These are phyloP conservation scores for Synchiropus splendidus DNA, from an alignment of 2,113 vertebrate genomes.

Conservation along the genomic window DNA sequence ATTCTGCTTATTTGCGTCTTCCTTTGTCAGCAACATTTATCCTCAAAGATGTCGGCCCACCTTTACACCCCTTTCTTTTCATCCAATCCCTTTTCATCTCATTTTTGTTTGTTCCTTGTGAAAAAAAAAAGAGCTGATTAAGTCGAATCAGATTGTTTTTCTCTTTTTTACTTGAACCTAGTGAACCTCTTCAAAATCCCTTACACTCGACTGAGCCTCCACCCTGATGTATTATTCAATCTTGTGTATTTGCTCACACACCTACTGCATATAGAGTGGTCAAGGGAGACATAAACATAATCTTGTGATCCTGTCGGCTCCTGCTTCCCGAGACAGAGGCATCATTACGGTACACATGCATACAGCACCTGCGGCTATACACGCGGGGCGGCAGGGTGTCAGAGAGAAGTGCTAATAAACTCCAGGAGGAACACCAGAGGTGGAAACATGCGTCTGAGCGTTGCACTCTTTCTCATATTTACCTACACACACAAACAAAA, in stretches of 20 bases:
- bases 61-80: conserved; percentile 24
- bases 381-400: conserved; percentile 15
- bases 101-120: neutral
- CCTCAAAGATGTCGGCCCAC: conserved; percentile 28
- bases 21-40: conserved; percentile 27
- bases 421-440: conserved; percentile 20
- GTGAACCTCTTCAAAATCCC: conserved; percentile 20
- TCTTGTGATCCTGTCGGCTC: conserved; percentile 22
- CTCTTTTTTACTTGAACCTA: conserved; percentile 5
- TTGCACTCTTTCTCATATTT: conserved; percentile 22
- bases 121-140: conserved; percentile 26
- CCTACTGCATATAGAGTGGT: conserved; percentile 27
- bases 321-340: conserved; percentile 12
- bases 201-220: conserved; percentile 5
- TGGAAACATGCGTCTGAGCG: conserved; percentile 12
- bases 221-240: conserved; percentile 12
- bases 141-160: conserved; percentile 25
- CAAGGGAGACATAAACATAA: conserved; percentile 27
- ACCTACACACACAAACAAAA: conserved; percentile 15
- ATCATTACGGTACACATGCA: conserved; percentile 28
- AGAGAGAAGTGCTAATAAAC: conserved; percentile 30
- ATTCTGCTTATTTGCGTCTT: conserved; percentile 17
- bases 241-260: conserved; percentile 11
- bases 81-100: conserved; percentile 14
- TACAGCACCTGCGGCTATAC: conserved; percentile 21